phyloP scores from a whole-genome alignment of 2,888 invertebrate genomes.

The Eilema caniola region DNA sequence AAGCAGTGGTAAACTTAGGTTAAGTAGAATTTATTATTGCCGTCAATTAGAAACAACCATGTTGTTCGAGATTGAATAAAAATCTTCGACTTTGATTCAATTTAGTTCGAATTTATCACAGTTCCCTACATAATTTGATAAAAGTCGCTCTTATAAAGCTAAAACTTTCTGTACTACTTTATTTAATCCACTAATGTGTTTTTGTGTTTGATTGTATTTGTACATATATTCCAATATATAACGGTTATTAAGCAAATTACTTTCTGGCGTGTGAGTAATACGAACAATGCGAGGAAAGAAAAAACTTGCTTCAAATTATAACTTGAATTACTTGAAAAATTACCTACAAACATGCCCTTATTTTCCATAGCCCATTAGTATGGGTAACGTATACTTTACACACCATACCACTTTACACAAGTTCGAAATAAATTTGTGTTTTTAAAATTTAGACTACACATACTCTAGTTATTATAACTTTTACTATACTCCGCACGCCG shows the following conservation, averaged over 20 bases:
- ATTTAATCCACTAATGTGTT: too few relatives aligned
- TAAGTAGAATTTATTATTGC: too few relatives aligned
- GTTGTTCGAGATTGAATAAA: too few relatives aligned
- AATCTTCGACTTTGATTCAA: too few relatives aligned
- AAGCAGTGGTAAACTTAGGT: too few relatives aligned
- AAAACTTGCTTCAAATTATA: not conserved
- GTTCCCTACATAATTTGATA: not conserved
- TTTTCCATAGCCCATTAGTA: not conserved
- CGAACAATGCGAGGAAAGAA: not conserved
- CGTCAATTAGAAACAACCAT: too few relatives aligned
- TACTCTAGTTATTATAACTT: too few relatives aligned
- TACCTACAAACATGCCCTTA: not conserved
- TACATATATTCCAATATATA: too few relatives aligned
- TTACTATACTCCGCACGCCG: too few relatives aligned
- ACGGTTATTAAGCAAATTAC: not conserved
- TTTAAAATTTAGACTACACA: too few relatives aligned
- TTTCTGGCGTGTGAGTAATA: conserved; percentile 2
- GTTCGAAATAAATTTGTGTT: too few relatives aligned
- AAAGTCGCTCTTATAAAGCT: not conserved
- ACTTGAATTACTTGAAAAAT: not conserved
- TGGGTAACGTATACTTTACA: not conserved
- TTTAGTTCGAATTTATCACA: not conserved
- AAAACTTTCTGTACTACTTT: not conserved
- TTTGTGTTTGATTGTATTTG: too few relatives aligned
- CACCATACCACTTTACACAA: not conserved